phyloP scores from a whole-genome alignment of 2,113 vertebrate species.

The Syngnathus scovelli region DNA sequence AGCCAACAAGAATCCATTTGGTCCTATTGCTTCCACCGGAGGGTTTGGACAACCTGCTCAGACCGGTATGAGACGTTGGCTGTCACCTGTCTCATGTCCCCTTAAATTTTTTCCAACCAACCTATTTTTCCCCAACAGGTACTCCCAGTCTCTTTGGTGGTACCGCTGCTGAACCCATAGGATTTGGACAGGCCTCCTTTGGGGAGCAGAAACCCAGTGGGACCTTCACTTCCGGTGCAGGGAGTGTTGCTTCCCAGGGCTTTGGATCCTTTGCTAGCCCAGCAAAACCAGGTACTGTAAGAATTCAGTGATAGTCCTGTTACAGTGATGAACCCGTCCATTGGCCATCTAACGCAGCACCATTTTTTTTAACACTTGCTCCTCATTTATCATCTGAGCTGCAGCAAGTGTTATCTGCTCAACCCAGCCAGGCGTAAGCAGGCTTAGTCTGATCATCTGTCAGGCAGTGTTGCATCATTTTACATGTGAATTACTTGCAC shows the following conservation, averaged over 20 bases:
- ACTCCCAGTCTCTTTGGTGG: constrained; percentile 82
- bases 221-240: constrained; percentile 84
- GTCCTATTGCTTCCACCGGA: constrained; percentile 66
- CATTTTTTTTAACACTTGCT: constrained; percentile 27
- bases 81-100: not conserved
- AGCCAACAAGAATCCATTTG: constrained; percentile 94
- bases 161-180: constrained; percentile 83
- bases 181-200: constrained; percentile 77
- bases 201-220: constrained; percentile 86
- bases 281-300: constrained; percentile 78
- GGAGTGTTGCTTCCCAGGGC: constrained; percentile 88
- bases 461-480: not conserved
- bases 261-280: constrained; percentile 87
- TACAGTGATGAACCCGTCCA: not conserved
- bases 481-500: not conserved
- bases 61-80: constrained; percentile 44
- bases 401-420: constrained; percentile 17
- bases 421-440: constrained; percentile 23
- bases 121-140: constrained; percentile 58
- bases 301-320: constrained; percentile 6
- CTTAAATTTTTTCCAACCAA: not conserved
- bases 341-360: constrained; percentile 10
- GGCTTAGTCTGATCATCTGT: constrained; percentile 6
- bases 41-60: constrained; percentile 67
- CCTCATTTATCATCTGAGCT: constrained; percentile 25